Percentiles rank a stretch among this genome's conserved stretches.
These are phyloP conservation scores for Dipodomys spectabilis DNA, from an alignment of 2,113 vertebrate species.

Conservation along the genomic window DNA sequence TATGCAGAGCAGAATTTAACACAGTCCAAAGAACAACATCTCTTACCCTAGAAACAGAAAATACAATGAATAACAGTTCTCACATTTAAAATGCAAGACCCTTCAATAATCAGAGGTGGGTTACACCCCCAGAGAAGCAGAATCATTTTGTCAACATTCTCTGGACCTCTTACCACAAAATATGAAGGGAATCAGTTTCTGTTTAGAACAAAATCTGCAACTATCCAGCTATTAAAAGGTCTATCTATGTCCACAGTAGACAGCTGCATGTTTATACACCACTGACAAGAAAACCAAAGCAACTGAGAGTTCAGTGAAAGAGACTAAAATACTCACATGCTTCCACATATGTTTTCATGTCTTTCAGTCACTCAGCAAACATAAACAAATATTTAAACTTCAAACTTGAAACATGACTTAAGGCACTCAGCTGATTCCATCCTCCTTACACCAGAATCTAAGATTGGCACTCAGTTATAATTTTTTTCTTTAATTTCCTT, in stretches of 20 bases:
- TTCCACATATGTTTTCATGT: not conserved
- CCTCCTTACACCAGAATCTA: not conserved
- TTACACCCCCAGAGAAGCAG: not conserved
- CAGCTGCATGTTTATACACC: not conserved
- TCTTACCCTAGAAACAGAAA: conserved; percentile 18
- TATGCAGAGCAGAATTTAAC: conserved; percentile 25
- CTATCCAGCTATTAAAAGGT: not conserved
- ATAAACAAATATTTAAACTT: conserved; percentile 21
- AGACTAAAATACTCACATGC: not conserved
- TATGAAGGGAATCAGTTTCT: not conserved
- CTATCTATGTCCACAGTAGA: not conserved
- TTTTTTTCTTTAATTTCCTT: not conserved
- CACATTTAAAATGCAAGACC: not conserved
- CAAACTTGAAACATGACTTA: not conserved
- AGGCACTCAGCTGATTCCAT: not conserved
- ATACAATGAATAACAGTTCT: not conserved
- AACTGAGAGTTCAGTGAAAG: not conserved
- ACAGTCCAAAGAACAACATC: conserved; percentile 47
- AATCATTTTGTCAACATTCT: not conserved
- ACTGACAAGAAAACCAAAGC: not conserved
- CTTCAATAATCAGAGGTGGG: not conserved
- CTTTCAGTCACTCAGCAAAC: not conserved
- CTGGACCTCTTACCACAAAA: not conserved
- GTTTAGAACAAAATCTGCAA: not conserved
- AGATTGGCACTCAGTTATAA: not conserved